Evolutionary conservation across 2,797 vertebrate species (phyloP), one percentile per base, ranked within the genome.

Genomic region (Liparis tanakae): DNA sequence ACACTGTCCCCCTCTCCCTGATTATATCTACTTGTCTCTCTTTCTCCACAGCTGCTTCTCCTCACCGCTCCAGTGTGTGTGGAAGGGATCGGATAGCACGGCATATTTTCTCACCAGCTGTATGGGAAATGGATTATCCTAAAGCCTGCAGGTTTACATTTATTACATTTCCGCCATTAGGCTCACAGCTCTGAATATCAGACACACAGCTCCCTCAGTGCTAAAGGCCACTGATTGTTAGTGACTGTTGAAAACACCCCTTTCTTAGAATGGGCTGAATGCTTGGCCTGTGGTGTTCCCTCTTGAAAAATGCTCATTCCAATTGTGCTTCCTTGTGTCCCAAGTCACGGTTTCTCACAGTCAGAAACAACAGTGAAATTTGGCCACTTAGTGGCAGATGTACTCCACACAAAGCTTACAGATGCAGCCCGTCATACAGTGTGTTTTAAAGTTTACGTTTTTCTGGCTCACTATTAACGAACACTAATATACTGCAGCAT

Each of bases 101-200:
- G 71, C 80, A 82, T 76, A 79, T 74, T 89, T 89, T 86, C 85
- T 87, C 87, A 86, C 71, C 72, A 83, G 76, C 76, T 87, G 54
- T 72, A 76, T 83, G 83, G 79, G 81, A 85, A 88, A 72, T 67
- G 71, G 82, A 76, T 88, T 85, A 82, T 80, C 70, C 72, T 67
- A 43, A n/a, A 83, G 84, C 70, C 78, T 61, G 68, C 55, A 75
- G 78, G 78, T 84, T 81, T 79, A 79, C 66, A 79, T 82, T 80
- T 60, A 81, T 76, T 61, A 67, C 41, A 46, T 81, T 75, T 73
- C 62, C 55, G 25, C 60, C 66, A 67, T 37, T 50, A 55, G 80
- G 51, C 43, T 67, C 54, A 44, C 62, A 67, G 39, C 15, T 64
- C 18, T 34, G 13, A 36, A 18, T 41, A 33, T 44, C 22, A 72